phyloP scores from a whole-genome alignment of 2,888 invertebrate genomes.

The Anoncus sp. region DNA sequence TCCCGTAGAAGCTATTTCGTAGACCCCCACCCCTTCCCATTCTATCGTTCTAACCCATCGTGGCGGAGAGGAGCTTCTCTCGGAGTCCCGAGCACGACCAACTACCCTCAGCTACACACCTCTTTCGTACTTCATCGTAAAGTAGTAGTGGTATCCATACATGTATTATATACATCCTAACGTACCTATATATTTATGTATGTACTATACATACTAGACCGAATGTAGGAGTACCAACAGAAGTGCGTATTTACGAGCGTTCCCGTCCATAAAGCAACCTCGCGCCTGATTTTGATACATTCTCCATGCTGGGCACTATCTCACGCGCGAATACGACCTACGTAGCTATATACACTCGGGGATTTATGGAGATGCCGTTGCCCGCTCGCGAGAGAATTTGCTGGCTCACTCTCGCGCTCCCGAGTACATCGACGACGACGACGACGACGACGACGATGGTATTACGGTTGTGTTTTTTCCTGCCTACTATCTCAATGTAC shows the following conservation, averaged over 20 bases:
- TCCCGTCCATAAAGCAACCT: conserved; percentile 83
- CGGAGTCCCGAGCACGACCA: conserved; percentile 70
- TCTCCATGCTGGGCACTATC: conserved; percentile 82
- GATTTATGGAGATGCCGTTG: conserved; percentile 81
- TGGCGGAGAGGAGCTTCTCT: conserved; percentile 70
- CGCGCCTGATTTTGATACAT: conserved; percentile 84
- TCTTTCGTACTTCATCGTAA: conserved; percentile 49
- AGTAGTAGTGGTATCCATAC: conserved; percentile 23
- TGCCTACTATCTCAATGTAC: conserved; percentile 48
- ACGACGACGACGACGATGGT: conserved; percentile 39
- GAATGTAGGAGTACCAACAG: conserved; percentile 79
- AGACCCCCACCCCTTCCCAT: conserved; percentile 75
- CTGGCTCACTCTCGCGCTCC: conserved; percentile 63
- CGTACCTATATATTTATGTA: conserved; percentile 23
- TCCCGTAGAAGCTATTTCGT: conserved; percentile 80
- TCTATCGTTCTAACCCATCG: conserved; percentile 77
- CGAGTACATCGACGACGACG: conserved; percentile 50
- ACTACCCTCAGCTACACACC: conserved; percentile 57
- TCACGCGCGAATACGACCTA: conserved; percentile 83
- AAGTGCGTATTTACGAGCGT: conserved; percentile 84
- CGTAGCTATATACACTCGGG: conserved; percentile 79
- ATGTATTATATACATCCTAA: conserved; percentile 28
- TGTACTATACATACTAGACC: conserved; percentile 17
- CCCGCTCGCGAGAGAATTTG: conserved; percentile 60
- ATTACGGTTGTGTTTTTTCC: conserved; percentile 59